Evolutionary conservation across 2,113 vertebrate genomes (phyloP).

Genomic region (Hydrochoerus hydrochaeris): DNA sequence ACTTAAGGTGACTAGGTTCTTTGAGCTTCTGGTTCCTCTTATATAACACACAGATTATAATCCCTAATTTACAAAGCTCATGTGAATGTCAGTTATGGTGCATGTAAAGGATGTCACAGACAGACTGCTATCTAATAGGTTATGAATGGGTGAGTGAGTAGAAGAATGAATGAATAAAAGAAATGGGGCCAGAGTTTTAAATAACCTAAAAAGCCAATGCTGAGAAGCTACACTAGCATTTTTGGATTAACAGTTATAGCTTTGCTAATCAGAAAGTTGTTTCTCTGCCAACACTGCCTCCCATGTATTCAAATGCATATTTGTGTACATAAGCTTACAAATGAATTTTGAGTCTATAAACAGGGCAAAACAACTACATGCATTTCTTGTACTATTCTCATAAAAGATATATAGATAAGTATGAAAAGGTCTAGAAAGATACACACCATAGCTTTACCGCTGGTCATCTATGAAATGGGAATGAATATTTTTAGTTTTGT

Average conservation of each 20-base stretch:
- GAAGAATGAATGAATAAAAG: not conserved
- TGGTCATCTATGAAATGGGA: not conserved
- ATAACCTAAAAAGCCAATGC: not conserved
- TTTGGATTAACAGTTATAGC: not conserved
- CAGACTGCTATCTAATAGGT: not conserved
- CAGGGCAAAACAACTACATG: not conserved
- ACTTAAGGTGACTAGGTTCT: not conserved
- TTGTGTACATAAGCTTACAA: not conserved
- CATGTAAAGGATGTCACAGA: not conserved
- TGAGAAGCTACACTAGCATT: not conserved
- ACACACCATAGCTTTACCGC: not conserved
- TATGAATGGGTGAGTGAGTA: not conserved
- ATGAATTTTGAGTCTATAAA: constrained; percentile 15
- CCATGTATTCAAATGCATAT: not conserved
- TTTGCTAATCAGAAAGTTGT: not conserved
- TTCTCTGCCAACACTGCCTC: not conserved
- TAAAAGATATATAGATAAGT: not conserved
- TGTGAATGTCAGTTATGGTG: not conserved
- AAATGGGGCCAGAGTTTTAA: not conserved
- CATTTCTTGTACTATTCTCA: not conserved
- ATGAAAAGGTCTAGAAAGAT: not conserved
- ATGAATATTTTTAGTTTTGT: not conserved
- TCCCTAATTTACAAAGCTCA: not conserved
- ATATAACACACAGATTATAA: not conserved
- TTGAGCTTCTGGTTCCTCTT: not conserved